phyloP scores from a whole-genome alignment of 2,113 vertebrate genomes.

The Polypterus senegalus region DNA sequence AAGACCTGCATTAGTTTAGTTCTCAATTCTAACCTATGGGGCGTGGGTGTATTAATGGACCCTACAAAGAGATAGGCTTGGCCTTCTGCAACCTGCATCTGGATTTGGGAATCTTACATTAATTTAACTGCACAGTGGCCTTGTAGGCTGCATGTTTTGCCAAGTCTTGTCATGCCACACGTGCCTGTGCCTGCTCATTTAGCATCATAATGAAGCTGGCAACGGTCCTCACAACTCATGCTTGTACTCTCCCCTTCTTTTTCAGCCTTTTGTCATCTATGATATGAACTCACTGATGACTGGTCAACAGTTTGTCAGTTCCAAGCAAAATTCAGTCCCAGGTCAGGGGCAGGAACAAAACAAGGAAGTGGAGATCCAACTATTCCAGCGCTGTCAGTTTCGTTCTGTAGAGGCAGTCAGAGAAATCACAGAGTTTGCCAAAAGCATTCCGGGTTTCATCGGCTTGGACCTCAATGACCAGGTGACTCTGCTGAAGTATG shows the following conservation, averaged over 20 bases:
- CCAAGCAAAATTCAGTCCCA: slow-evolving; percentile 56
- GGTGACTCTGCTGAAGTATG: slow-evolving; percentile 93
- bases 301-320: slow-evolving; percentile 88
- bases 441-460: slow-evolving; percentile 88
- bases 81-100: no score
- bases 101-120: no score
- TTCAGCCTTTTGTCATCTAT: slow-evolving; percentile 89
- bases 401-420: slow-evolving; percentile 88
- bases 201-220: fast-evolving
- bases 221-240: neutral
- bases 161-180: no score
- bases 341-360: slow-evolving; percentile 53
- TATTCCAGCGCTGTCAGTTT: slow-evolving; percentile 88
- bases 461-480: slow-evolving; percentile 90
- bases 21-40: no score
- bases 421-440: slow-evolving; percentile 94
- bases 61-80: no score
- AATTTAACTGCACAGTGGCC: no score
- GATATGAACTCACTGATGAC: slow-evolving; percentile 94
- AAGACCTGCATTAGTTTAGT: no score
- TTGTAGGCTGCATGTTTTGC: no score
- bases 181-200: no score
- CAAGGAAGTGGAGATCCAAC: slow-evolving; percentile 82
- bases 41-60: no score
- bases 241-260: slow-evolving; percentile 5